These are phyloP conservation scores for Sebastes nivosus DNA, from an alignment of 2,797 vertebrate species.

Conservation along the genomic window DNA sequence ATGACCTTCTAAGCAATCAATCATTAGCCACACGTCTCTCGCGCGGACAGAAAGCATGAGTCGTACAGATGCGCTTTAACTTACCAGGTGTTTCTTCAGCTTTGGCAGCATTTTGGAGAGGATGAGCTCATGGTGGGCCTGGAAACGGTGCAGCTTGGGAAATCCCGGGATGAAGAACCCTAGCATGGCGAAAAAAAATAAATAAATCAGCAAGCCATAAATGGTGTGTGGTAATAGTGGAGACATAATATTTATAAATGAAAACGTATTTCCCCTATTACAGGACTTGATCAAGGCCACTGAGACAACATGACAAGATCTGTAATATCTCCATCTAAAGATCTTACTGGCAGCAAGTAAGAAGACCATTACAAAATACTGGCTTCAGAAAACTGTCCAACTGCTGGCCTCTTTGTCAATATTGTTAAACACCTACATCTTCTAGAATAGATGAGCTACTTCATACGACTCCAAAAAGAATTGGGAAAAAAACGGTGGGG, in stretches of 20 bases:
- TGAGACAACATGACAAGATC: neutral
- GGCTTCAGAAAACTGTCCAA: too few species aligned
- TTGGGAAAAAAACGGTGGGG: too few species aligned
- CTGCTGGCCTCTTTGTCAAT: too few species aligned
- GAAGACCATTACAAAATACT: too few species aligned
- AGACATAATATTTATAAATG: neutral
- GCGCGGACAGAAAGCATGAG: neutral
- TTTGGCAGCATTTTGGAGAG: conserved; percentile 89
- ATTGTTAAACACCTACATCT: too few species aligned
- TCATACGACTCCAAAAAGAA: too few species aligned
- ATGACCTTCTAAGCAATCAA: neutral
- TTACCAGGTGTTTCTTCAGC: conserved; percentile 90
- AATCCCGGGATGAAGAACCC: conserved; percentile 92
- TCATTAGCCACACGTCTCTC: neutral
- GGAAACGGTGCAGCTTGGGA: conserved; percentile 90
- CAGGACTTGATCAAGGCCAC: neutral
- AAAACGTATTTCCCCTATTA: neutral
- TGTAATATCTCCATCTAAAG: too few species aligned
- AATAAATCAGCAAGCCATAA: neutral
- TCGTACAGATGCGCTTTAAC: conserved; percentile 18
- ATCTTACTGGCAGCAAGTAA: too few species aligned
- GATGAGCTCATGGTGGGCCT: conserved; percentile 88
- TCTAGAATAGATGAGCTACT: too few species aligned
- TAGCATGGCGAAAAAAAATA: conserved; percentile 31
- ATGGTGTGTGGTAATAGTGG: neutral